A percentile compares a stretch with the other conserved stretches of the same genome.
These are phyloP conservation scores for Artibeus jamaicensis DNA, from an alignment of 2,797 vertebrate species.

Conservation along the genomic window DNA sequence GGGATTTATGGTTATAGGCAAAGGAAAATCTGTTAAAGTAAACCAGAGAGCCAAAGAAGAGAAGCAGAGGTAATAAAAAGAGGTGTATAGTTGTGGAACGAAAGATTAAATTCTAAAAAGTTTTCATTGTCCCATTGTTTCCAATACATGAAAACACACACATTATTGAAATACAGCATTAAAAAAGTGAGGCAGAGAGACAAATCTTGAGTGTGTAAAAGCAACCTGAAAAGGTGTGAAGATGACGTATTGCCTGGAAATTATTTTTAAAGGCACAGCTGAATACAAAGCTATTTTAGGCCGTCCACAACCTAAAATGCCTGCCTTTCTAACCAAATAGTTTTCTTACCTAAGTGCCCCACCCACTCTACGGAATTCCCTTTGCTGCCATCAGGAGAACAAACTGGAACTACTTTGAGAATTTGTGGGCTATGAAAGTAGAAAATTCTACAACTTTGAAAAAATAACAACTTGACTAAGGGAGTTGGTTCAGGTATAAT, in stretches of 20 bases:
- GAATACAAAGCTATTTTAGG: background rate
- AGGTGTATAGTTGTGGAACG: background rate
- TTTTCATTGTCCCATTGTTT: background rate
- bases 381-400: background rate
- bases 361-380: slow-evolving; percentile 25
- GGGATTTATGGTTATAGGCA: background rate
- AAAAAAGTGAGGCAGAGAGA: background rate
- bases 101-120: background rate
- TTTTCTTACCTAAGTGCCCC: slow-evolving; percentile 35
- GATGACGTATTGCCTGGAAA: background rate
- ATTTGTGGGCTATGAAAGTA: background rate
- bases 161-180: background rate
- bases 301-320: background rate
- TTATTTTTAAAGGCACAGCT: background rate
- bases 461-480: background rate
- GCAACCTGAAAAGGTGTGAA: background rate
- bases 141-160: background rate
- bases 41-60: background rate
- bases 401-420: slow-evolving; percentile 20
- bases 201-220: background rate
- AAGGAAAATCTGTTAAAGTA: background rate
- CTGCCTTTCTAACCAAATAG: slow-evolving; percentile 33
- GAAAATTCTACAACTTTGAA: slow-evolving; percentile 31
- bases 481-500: background rate
- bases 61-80: background rate